phyloP scores from a whole-genome alignment of 2,797 vertebrate species.

The Aphelocoma californica region DNA sequence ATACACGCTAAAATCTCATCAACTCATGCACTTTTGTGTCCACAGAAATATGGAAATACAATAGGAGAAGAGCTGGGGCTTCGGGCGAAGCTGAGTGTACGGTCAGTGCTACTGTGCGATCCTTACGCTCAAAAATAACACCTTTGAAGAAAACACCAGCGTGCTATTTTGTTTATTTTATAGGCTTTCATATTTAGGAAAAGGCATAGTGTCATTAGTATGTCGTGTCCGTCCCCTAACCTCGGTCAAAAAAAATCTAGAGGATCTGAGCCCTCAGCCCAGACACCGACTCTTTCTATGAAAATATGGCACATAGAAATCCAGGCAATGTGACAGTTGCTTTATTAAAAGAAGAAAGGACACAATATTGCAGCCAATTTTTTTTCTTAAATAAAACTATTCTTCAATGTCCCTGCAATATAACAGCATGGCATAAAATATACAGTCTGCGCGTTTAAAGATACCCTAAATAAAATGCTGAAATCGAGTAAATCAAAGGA shows the following conservation, averaged over 20 bases:
- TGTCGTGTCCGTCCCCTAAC: background rate
- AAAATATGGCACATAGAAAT: background rate
- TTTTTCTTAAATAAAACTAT: background rate
- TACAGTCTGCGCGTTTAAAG: background rate
- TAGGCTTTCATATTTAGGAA: background rate
- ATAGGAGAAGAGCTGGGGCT: background rate
- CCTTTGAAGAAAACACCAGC: background rate
- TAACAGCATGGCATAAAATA: background rate
- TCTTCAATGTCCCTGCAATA: background rate
- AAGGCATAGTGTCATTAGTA: background rate
- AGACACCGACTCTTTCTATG: slow-evolving; percentile 6
- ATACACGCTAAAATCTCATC: background rate
- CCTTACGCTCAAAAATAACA: background rate
- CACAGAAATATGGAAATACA: background rate
- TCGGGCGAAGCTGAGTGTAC: background rate
- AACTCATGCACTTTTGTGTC: background rate
- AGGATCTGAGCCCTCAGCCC: background rate
- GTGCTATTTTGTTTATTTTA: background rate
- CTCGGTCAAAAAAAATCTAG: background rate
- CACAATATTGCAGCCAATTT: background rate
- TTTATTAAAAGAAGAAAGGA: slow-evolving; percentile 19
- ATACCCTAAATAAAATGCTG: background rate
- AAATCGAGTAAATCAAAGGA: background rate
- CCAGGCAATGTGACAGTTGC: background rate
- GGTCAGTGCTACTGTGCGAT: background rate